phyloP scores from a whole-genome alignment of 2,113 vertebrate species.

The Toxostoma redivivum region DNA sequence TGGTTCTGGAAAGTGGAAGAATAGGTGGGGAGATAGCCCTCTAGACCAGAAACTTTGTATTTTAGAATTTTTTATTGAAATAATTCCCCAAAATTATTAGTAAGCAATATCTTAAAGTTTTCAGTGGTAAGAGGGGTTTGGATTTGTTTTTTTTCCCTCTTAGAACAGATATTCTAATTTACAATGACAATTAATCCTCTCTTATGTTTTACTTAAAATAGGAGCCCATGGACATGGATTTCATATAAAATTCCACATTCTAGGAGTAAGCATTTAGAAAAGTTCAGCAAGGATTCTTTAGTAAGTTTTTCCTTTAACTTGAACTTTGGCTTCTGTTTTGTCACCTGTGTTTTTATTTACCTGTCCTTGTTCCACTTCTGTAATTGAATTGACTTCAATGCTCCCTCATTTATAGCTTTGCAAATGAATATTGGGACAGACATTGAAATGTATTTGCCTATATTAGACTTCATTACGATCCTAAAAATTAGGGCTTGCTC shows the following conservation, averaged over 20 bases:
- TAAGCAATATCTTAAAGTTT: constrained; percentile 37
- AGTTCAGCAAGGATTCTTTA: background rate
- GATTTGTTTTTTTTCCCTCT: background rate
- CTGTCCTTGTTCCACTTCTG: background rate
- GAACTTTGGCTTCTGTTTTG: background rate
- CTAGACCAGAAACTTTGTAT: background rate
- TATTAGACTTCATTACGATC: background rate
- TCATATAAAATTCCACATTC: background rate
- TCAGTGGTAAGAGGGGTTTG: background rate
- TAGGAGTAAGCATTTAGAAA: background rate
- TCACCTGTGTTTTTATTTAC: background rate
- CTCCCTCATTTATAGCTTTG: background rate
- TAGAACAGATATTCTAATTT: background rate
- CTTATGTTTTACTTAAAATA: constrained; percentile 25
- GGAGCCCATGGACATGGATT: background rate
- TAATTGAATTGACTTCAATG: background rate
- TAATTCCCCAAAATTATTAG: constrained; percentile 10
- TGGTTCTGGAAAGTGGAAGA: background rate
- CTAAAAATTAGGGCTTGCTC: background rate
- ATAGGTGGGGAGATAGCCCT: background rate
- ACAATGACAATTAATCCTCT: constrained; percentile 4
- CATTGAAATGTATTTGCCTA: background rate
- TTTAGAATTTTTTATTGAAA: constrained; percentile 22
- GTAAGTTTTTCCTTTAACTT: background rate
- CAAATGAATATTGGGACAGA: background rate